Evolutionary conservation across 2,888 invertebrate species (phyloP).

Genomic region (Parapristionchus giblindavisi): DNA sequence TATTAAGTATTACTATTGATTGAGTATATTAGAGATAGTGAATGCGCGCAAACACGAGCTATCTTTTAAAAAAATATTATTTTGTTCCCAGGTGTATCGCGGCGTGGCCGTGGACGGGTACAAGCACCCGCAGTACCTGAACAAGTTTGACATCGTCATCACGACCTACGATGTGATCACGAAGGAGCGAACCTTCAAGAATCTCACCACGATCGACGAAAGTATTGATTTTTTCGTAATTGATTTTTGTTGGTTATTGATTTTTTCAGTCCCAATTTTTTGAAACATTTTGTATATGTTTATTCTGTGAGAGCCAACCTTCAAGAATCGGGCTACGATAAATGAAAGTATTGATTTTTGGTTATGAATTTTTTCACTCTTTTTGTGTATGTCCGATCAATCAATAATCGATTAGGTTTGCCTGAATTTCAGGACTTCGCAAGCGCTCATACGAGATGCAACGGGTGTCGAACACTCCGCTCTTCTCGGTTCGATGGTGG

Average conservation of each 20-base stretch:
- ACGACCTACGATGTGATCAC: slow-evolving; percentile 79
- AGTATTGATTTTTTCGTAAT: neutral
- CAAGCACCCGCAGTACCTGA: slow-evolving; percentile 72
- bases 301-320: too few species aligned
- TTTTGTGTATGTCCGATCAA: neutral
- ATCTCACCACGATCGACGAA: slow-evolving; percentile 69
- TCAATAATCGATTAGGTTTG: slow-evolving; percentile 43
- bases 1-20: too few species aligned
- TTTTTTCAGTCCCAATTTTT: too few species aligned
- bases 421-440: slow-evolving; percentile 72
- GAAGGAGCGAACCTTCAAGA: slow-evolving; percentile 77
- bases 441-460: slow-evolving; percentile 71
- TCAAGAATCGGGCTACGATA: too few species aligned
- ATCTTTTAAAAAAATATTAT: too few species aligned
- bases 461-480: slow-evolving; percentile 77
- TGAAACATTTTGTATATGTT: too few species aligned
- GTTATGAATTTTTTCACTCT: too few species aligned
- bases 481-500: slow-evolving; percentile 83
- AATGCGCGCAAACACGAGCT: too few species aligned
- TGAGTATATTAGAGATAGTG: too few species aligned
- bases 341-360: too few species aligned
- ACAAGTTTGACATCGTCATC: slow-evolving; percentile 79
- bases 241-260: neutral
- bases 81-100: slow-evolving; percentile 48
- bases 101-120: slow-evolving; percentile 51